Conservation (phyloP, 2,797 vertebrate genomes). For the Myotis findleyi region DNA sequence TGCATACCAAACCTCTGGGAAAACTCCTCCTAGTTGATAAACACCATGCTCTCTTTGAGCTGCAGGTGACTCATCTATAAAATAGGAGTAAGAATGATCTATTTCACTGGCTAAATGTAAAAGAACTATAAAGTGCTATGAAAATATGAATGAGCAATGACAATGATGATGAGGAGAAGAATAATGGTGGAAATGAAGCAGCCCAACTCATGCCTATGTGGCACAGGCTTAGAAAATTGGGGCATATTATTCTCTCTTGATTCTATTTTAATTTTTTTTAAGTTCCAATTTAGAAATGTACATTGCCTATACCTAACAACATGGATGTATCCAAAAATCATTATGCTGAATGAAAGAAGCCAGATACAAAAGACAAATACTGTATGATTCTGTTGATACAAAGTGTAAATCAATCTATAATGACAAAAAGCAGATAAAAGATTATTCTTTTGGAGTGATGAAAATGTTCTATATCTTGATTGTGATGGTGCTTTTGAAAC, state of each 20-base stretch:
- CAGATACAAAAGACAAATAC: neutral
- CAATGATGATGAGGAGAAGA: neutral
- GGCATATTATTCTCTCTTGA: neutral
- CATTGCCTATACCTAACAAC: neutral
- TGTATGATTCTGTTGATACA: neutral
- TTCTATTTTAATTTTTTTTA: constrained; percentile 32
- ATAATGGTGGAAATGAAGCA: neutral
- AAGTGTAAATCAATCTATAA: neutral
- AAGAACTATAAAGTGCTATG: neutral
- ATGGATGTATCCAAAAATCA: constrained; percentile 23
- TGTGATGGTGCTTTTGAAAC: neutral
- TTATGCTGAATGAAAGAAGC: neutral
- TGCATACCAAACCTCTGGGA: neutral
- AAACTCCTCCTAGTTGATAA: neutral
- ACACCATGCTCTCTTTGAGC: neutral
- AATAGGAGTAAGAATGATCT: neutral
- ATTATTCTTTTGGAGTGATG: neutral
- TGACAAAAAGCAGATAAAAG: neutral
- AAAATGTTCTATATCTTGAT: neutral
- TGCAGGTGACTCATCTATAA: neutral
- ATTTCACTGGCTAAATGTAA: neutral
- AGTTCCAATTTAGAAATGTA: neutral
- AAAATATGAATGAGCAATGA: neutral
- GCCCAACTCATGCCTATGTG: neutral
- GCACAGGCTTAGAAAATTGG: neutral